These are phyloP conservation scores for Andrena dorsata DNA, from an alignment of 2,888 invertebrate species.

Conservation along the genomic window DNA sequence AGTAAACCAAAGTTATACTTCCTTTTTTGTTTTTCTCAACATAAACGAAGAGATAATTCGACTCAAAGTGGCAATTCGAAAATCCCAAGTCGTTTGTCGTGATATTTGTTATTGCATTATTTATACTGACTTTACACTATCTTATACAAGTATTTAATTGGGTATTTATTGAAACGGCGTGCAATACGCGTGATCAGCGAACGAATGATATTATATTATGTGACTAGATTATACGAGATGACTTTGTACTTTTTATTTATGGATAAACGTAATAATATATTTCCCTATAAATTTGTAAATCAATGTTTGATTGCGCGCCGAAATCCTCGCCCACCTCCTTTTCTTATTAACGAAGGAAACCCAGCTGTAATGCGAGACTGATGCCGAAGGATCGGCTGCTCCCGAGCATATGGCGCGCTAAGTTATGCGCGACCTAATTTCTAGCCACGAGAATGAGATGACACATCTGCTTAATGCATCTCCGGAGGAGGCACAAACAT, in stretches of 20 bases:
- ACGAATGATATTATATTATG: constrained; percentile 56
- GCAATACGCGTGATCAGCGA: constrained; percentile 64
- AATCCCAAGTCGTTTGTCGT: constrained; percentile 5
- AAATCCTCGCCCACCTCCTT: too few species aligned
- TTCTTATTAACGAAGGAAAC: background rate
- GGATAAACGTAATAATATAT: constrained; percentile 50
- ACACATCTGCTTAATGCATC: constrained; percentile 71
- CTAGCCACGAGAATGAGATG: constrained; percentile 52
- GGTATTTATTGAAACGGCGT: constrained; percentile 51
- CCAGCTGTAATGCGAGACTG: constrained; percentile 23
- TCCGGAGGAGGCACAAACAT: constrained; percentile 13
- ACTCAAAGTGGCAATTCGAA: background rate
- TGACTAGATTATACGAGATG: constrained; percentile 27
- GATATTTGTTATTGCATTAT: constrained; percentile 53
- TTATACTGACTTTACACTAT: constrained; percentile 31
- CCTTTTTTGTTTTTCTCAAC: constrained; percentile 27
- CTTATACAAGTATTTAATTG: constrained; percentile 51
- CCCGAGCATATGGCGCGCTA: constrained; percentile 48
- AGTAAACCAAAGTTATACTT: constrained; percentile 55
- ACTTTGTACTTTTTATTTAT: constrained; percentile 45
- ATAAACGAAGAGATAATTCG: constrained; percentile 3
- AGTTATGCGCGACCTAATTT: constrained; percentile 72
- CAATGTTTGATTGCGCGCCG: background rate
- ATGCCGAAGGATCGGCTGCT: constrained; percentile 9
- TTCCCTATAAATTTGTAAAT: constrained; percentile 34